Percentiles rank a stretch among this genome's conserved stretches.
Evolutionary conservation across 1,140 invertebrate species (phyloP).

Genomic region (Zaprionus davidi): DNA sequence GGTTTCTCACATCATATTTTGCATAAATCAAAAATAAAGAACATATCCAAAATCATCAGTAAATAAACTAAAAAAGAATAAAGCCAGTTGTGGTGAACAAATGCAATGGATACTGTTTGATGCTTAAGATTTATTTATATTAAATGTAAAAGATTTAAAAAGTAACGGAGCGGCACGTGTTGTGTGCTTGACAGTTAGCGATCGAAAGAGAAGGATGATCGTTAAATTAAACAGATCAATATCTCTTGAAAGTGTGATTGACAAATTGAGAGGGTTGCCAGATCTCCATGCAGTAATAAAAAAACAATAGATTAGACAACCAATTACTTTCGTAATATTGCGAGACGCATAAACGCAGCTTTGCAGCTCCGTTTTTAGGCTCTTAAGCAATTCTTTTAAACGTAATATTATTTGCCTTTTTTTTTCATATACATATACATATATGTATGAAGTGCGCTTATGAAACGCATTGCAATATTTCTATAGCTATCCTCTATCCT

Average conservation of each 20-base stretch:
- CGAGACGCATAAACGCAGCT: slow-evolving; percentile 18
- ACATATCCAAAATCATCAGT: slow-evolving; percentile 35
- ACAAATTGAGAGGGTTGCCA: too few species aligned
- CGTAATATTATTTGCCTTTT: slow-evolving; percentile 40
- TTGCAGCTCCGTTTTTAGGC: slow-evolving; percentile 3
- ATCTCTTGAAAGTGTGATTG: too few species aligned
- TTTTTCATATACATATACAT: slow-evolving; percentile 19
- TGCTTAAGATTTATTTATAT: too few species aligned
- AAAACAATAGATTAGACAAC: not conserved
- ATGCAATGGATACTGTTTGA: too few species aligned
- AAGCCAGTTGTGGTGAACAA: too few species aligned
- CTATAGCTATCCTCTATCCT: slow-evolving; percentile 28
- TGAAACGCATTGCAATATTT: slow-evolving; percentile 79
- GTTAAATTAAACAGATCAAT: too few species aligned
- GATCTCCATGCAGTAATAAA: too few species aligned
- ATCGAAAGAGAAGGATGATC: too few species aligned
- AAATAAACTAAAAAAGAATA: not conserved
- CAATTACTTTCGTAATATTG: slow-evolving; percentile 15
- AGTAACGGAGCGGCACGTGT: too few species aligned
- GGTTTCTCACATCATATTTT: slow-evolving; percentile 39
- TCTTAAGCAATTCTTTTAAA: slow-evolving; percentile 25
- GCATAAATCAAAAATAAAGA: slow-evolving; percentile 9
- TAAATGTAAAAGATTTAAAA: too few species aligned
- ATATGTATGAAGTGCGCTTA: slow-evolving; percentile 69
- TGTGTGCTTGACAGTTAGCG: too few species aligned